phyloP scores from a whole-genome alignment of 2,888 invertebrate species.

The Mesodorylaimus sp. region DNA sequence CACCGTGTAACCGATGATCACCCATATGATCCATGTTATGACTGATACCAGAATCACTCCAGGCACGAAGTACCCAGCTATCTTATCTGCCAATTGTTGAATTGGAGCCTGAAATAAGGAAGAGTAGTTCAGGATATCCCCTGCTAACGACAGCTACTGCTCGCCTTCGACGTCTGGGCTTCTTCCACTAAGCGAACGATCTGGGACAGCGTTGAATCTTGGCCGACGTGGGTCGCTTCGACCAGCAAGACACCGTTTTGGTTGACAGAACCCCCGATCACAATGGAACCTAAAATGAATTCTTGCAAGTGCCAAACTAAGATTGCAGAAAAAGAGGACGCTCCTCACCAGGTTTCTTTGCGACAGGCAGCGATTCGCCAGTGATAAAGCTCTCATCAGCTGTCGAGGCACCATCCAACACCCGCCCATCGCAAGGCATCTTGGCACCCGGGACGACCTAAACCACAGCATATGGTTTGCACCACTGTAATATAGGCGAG shows the following conservation, averaged over 20 bases:
- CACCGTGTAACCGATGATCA: conserved; percentile 49
- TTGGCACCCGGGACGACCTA: conserved; percentile 80
- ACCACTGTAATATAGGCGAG: too few relatives aligned
- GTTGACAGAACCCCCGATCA: conserved; percentile 92
- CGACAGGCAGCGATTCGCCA: conserved; percentile 92
- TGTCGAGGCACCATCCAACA: conserved; percentile 64
- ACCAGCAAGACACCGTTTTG: conserved; percentile 77
- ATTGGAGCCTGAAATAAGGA: conserved; percentile 71
- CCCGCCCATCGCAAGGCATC: conserved; percentile 86
- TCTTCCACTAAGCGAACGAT: conserved; percentile 92
- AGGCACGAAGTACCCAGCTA: conserved; percentile 94
- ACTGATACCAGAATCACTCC: conserved; percentile 64
- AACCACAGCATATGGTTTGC: conserved; percentile 12
- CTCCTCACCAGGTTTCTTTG: conserved; percentile 57
- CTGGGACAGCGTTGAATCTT: conserved; percentile 78
- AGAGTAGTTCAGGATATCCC: too few relatives aligned
- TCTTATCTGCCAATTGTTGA: conserved; percentile 84
- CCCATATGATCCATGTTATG: conserved; percentile 69
- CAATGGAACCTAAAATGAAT: conserved; percentile 45
- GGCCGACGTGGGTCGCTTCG: conserved; percentile 82
- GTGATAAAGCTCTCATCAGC: conserved; percentile 94
- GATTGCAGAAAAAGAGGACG: too few relatives aligned
- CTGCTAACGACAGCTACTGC: too few relatives aligned
- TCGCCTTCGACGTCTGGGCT: conserved; percentile 77
- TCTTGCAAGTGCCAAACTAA: too few relatives aligned